Percentiles rank a stretch among this genome's conserved stretches.
Evolutionary conservation across 2,888 invertebrate species (phyloP).

Genomic region (Tinea semifulvella): DNA sequence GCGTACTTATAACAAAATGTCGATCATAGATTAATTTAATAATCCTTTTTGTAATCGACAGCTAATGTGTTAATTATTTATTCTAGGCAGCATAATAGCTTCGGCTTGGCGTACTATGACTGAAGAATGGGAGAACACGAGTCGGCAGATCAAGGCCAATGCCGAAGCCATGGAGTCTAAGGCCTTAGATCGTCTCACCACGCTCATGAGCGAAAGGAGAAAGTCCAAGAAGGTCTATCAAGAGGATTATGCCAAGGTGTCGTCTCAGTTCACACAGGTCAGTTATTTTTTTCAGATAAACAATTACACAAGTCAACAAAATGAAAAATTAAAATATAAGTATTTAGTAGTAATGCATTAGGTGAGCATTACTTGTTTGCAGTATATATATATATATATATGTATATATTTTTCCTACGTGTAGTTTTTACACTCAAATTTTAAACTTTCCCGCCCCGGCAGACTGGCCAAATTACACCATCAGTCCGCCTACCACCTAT

Average conservation of each 20-base stretch:
- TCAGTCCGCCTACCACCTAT: too few relatives aligned
- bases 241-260: constrained; percentile 88
- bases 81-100: constrained; percentile 70
- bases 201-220: constrained; percentile 87
- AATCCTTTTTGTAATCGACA: not conserved
- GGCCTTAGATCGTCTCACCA: constrained; percentile 81
- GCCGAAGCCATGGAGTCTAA: constrained; percentile 86
- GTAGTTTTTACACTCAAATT: too few relatives aligned
- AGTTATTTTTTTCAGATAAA: constrained; percentile 30
- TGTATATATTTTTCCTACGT: too few relatives aligned
- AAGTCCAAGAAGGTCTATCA: constrained; percentile 87
- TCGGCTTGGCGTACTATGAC: constrained; percentile 86
- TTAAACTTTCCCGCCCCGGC: too few relatives aligned
- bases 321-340: not conserved
- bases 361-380: not conserved
- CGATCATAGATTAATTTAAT: too few relatives aligned
- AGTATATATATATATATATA: too few relatives aligned
- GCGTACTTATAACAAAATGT: too few relatives aligned
- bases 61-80: not conserved
- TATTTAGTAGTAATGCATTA: too few relatives aligned
- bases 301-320: not conserved
- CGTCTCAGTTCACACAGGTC: constrained; percentile 82
- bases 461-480: too few relatives aligned
- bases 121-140: constrained; percentile 88
- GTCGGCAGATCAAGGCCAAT: constrained; percentile 82